phyloP scores from a whole-genome alignment of 2,888 invertebrate genomes.

The Maniola hyperantus region DNA sequence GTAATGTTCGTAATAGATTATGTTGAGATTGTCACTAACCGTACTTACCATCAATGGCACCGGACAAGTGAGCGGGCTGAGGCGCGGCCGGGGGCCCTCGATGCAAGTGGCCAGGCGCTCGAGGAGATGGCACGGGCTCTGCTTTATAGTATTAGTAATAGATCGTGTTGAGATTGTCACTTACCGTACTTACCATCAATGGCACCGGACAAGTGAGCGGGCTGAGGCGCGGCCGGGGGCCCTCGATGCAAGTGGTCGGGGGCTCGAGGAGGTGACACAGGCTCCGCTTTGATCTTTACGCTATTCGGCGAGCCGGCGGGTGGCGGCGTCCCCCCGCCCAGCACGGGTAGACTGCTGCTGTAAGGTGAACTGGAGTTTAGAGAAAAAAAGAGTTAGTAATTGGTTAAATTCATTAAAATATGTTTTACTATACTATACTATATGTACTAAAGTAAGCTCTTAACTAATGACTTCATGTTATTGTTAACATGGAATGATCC shows the following conservation, averaged over 20 bases:
- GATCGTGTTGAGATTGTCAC: neutral
- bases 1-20: too few relatives aligned
- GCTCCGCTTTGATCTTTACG: conserved; percentile 97
- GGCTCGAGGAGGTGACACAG: conserved; percentile 96
- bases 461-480: too few relatives aligned
- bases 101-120: conserved; percentile 87
- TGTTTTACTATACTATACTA: neutral
- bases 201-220: conserved; percentile 73
- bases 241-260: conserved; percentile 84
- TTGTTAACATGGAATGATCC: too few relatives aligned
- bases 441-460: too few relatives aligned
- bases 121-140: conserved; percentile 96
- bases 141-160: conserved; percentile 82
- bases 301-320: conserved; percentile 91
- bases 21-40: conserved; percentile 12
- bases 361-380: conserved; percentile 20
- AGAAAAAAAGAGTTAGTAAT: conserved; percentile 2
- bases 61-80: conserved; percentile 74
- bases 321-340: conserved; percentile 86
- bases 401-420: conserved; percentile 2
- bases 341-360: conserved; percentile 87
- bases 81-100: conserved; percentile 70
- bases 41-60: conserved; percentile 69
- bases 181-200: conserved; percentile 63
- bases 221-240: conserved; percentile 68